These are phyloP conservation scores for Parasteatoda lunata DNA, from an alignment of 2,888 invertebrate genomes.

Conservation along the genomic window DNA sequence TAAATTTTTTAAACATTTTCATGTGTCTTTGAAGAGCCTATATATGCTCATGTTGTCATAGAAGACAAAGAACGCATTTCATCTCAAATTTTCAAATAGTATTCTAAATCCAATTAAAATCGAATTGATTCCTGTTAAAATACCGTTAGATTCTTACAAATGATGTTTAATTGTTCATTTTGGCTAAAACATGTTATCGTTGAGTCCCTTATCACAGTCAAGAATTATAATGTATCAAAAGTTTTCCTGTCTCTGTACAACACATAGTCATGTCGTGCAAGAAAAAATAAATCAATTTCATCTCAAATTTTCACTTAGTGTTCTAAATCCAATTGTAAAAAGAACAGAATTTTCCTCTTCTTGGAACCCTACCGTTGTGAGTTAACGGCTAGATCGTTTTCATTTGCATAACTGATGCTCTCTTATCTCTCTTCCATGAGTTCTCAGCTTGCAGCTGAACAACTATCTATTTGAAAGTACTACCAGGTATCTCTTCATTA, in stretches of 20 bases:
- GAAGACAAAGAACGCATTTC: too few relatives aligned
- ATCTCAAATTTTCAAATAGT: too few relatives aligned
- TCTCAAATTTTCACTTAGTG: background rate
- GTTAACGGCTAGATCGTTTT: background rate
- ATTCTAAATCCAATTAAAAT: too few relatives aligned
- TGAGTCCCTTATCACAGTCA: too few relatives aligned
- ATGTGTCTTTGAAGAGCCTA: too few relatives aligned
- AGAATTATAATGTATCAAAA: background rate
- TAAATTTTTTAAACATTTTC: too few relatives aligned
- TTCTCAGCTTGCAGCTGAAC: constrained; percentile 62
- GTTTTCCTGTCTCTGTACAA: background rate
- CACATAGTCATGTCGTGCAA: background rate
- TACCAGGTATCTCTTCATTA: constrained; percentile 45
- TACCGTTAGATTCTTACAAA: too few relatives aligned
- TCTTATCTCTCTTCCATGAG: constrained; percentile 42
- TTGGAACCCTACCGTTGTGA: constrained; percentile 17
- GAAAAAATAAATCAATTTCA: background rate
- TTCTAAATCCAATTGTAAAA: background rate
- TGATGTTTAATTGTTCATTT: too few relatives aligned
- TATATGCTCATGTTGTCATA: too few relatives aligned
- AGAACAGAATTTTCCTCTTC: constrained; percentile 7
- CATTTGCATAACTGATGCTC: constrained; percentile 45
- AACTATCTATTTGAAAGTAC: background rate
- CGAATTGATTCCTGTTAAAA: too few relatives aligned
- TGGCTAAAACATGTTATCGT: too few relatives aligned